Conservation (phyloP, 2,797 vertebrate species). For the Typhlichthys subterraneus region DNA sequence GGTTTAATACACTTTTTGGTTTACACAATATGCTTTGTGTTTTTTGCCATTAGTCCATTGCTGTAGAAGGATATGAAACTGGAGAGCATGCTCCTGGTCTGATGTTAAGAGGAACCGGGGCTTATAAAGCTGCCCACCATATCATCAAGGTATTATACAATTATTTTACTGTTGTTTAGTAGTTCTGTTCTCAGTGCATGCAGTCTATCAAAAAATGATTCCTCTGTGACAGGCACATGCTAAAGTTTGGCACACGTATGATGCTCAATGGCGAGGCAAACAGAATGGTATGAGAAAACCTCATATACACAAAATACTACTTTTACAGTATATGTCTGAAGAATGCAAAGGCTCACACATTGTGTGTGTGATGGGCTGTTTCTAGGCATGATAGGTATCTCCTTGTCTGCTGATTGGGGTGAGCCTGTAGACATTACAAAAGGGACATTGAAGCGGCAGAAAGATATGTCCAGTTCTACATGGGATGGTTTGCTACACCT, state of each 20-base stretch:
- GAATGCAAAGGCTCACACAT: not conserved
- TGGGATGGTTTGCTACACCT: conserved; percentile 92
- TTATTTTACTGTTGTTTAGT: not conserved
- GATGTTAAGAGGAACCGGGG: conserved; percentile 79
- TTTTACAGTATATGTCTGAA: too few relatives aligned
- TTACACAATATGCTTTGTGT: not conserved
- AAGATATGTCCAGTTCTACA: conserved; percentile 87
- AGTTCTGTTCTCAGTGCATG: not conserved
- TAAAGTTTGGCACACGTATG: conserved; percentile 88
- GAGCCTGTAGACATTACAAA: conserved; percentile 86
- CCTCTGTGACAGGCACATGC: conserved; percentile 82
- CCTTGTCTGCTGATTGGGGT: conserved; percentile 86
- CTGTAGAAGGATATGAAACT: conserved; percentile 87
- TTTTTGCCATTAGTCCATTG: conserved; percentile 76
- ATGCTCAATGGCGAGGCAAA: conserved; percentile 80
- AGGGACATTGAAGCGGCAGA: conserved; percentile 86
- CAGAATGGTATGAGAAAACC: conserved; percentile 82
- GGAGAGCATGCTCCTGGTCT: conserved; percentile 88
- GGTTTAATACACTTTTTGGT: too few relatives aligned
- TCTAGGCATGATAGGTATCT: conserved; percentile 88
- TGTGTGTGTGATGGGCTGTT: conserved; percentile 9
- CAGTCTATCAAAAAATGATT: not conserved
- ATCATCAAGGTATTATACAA: conserved; percentile 83
- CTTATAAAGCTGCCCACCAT: conserved; percentile 86
- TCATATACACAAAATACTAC: not conserved